phyloP scores from a whole-genome alignment of 2,113 vertebrate genomes.

The Clarias macrocephalus region DNA sequence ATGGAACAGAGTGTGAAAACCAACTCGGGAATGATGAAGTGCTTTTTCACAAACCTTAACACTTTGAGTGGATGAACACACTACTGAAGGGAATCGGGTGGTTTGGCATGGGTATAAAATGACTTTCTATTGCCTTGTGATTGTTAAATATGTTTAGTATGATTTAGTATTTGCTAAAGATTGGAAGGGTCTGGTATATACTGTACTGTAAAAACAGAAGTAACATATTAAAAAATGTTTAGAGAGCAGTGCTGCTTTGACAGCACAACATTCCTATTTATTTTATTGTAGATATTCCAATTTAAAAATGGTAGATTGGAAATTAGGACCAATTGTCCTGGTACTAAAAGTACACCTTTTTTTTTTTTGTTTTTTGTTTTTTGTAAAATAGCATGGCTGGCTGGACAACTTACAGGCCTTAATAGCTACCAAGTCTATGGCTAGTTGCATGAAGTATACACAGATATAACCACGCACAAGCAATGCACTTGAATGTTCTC shows the following conservation, averaged over 20 bases:
- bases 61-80: slow-evolving; percentile 88
- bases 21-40: slow-evolving; percentile 89
- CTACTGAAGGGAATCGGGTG: slow-evolving; percentile 64
- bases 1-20: slow-evolving; percentile 92
- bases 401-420: too few relatives aligned
- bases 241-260: neutral
- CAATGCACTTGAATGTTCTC: neutral
- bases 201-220: neutral
- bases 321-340: neutral
- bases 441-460: neutral
- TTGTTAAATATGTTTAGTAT: neutral
- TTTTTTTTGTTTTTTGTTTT: neutral
- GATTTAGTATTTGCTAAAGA: neutral
- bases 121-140: neutral
- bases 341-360: neutral
- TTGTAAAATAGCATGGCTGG: neutral
- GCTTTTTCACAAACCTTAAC: slow-evolving; percentile 92
- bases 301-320: neutral
- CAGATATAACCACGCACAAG: neutral
- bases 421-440: too few relatives aligned
- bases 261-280: neutral
- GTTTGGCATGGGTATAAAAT: neutral
- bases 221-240: neutral
- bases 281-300: neutral
- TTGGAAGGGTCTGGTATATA: neutral